A percentile compares a stretch with the other conserved stretches of the same genome.
phyloP scores from a whole-genome alignment of 2,888 invertebrate species.

The Drosophila hawaiiensis region DNA sequence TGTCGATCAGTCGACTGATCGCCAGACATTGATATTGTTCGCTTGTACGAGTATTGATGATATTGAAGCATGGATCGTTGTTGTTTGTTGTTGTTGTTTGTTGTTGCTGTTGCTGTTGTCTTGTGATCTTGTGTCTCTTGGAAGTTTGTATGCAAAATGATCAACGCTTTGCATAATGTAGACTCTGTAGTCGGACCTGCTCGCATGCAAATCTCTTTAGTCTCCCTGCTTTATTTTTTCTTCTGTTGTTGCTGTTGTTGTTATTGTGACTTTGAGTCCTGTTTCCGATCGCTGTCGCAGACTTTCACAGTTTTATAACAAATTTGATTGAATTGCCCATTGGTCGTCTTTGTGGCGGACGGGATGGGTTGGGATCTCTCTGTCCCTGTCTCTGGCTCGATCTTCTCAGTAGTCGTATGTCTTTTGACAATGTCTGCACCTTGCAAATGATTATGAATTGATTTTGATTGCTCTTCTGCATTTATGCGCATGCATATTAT shows the following conservation, averaged over 20 bases:
- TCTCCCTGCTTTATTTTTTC: slow-evolving; percentile 9
- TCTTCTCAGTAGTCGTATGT: slow-evolving; percentile 7
- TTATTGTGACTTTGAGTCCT: slow-evolving; percentile 69
- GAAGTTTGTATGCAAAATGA: slow-evolving; percentile 74
- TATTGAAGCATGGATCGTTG: slow-evolving; percentile 45
- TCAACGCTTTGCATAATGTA: slow-evolving; percentile 68
- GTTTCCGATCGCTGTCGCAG: slow-evolving; percentile 77
- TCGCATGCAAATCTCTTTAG: slow-evolving; percentile 57
- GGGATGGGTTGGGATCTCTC: slow-evolving; percentile 1
- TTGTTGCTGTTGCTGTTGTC: not conserved
- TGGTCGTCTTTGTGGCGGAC: not conserved
- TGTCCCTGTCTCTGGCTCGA: not conserved
- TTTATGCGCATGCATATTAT: slow-evolving; percentile 54
- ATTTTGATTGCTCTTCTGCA: slow-evolving; percentile 79
- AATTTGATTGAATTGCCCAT: slow-evolving; percentile 79
- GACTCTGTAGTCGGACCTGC: slow-evolving; percentile 24
- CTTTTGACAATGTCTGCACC: slow-evolving; percentile 65
- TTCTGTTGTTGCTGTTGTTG: slow-evolving; percentile 4
- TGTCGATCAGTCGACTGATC: slow-evolving; percentile 50
- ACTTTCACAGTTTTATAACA: slow-evolving; percentile 82
- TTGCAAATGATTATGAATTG: slow-evolving; percentile 85
- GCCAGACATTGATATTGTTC: slow-evolving; percentile 63
- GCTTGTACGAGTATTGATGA: slow-evolving; percentile 21
- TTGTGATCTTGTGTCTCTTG: slow-evolving; percentile 14
- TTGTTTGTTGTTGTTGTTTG: not conserved